Evolutionary conservation across 2,113 vertebrate genomes (phyloP).

Genomic region (Cavia aperea): DNA sequence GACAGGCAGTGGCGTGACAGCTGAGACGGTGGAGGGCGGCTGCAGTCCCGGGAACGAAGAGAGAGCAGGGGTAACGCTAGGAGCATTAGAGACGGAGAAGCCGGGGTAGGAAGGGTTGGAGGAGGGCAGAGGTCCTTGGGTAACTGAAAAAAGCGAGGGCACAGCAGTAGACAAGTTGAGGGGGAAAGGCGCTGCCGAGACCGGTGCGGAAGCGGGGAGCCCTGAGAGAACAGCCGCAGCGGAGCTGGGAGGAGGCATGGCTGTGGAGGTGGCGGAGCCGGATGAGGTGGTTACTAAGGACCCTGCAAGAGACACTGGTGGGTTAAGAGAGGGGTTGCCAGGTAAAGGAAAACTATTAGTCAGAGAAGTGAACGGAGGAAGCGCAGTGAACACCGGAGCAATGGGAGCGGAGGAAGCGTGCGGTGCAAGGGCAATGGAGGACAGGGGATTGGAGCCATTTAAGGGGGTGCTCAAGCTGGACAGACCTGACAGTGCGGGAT

Average conservation of each 20-base stretch:
- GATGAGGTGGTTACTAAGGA: slow-evolving; percentile 73
- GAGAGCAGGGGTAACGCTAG: slow-evolving; percentile 86
- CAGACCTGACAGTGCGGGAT: slow-evolving; percentile 73
- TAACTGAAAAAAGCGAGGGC: slow-evolving; percentile 85
- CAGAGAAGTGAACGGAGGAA: slow-evolving; percentile 84
- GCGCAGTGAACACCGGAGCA: slow-evolving; percentile 81
- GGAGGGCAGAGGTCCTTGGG: slow-evolving; percentile 79
- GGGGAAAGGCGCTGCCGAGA: slow-evolving; percentile 80
- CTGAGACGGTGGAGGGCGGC: slow-evolving; percentile 84
- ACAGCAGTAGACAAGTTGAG: slow-evolving; percentile 85
- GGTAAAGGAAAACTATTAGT: slow-evolving; percentile 78
- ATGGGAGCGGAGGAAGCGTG: slow-evolving; percentile 76
- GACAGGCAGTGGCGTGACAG: slow-evolving; percentile 86
- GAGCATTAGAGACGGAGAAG: slow-evolving; percentile 86
- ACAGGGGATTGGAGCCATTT: slow-evolving; percentile 72
- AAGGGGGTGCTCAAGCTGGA: slow-evolving; percentile 73
- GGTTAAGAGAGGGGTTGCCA: slow-evolving; percentile 75
- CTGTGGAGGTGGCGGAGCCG: slow-evolving; percentile 63
- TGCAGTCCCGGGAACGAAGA: slow-evolving; percentile 92
- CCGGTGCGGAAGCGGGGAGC: slow-evolving; percentile 76
- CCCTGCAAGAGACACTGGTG: slow-evolving; percentile 72
- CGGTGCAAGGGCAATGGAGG: slow-evolving; percentile 73
- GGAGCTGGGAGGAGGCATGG: slow-evolving; percentile 66
- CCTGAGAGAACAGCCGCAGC: slow-evolving; percentile 79
- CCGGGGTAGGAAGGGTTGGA: slow-evolving; percentile 85